A percentile compares a stretch with the other conserved stretches of the same genome.
Evolutionary conservation across 2,888 invertebrate genomes (phyloP).

Genomic region (Harpalus rufipes): DNA sequence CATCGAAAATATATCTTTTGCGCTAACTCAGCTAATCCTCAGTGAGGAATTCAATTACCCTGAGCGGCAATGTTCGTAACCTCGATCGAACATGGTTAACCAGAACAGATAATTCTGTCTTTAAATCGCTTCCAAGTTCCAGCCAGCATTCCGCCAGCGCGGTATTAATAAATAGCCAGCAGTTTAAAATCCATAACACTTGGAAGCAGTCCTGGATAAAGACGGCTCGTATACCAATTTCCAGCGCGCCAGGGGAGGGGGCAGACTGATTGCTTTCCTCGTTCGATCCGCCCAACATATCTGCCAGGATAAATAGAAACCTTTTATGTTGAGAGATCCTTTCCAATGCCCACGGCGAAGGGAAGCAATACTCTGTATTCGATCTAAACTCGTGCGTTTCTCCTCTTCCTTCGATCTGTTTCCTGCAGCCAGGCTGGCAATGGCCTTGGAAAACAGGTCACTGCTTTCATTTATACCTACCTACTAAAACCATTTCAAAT

Average conservation of each 20-base stretch:
- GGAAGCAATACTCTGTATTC: constrained; percentile 58
- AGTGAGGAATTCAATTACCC: constrained; percentile 33
- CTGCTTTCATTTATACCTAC: constrained; percentile 25
- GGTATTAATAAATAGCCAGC: constrained; percentile 59
- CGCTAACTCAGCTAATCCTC: constrained; percentile 46
- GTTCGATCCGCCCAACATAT: constrained; percentile 75
- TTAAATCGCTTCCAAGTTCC: not conserved
- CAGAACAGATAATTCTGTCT: constrained; percentile 41
- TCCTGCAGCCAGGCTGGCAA: not conserved
- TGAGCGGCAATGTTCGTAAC: constrained; percentile 6
- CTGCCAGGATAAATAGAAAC: constrained; percentile 75
- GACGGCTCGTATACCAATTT: constrained; percentile 63
- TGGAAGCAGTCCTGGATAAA: constrained; percentile 38
- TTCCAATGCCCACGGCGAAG: constrained; percentile 53
- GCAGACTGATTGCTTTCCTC: constrained; percentile 75
- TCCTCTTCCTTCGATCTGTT: constrained; percentile 36
- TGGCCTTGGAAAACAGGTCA: constrained; percentile 24
- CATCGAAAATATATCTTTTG: constrained; percentile 40
- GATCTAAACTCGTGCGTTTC: constrained; percentile 52
- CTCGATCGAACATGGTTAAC: constrained; percentile 38
- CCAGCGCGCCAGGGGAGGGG: constrained; percentile 52
- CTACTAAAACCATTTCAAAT: not conserved
- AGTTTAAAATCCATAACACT: constrained; percentile 60
- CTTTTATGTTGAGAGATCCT: constrained; percentile 72
- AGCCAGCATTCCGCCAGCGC: constrained; percentile 12